phyloP scores from a whole-genome alignment of 2,113 vertebrate species.

The Chrysemys picta region DNA sequence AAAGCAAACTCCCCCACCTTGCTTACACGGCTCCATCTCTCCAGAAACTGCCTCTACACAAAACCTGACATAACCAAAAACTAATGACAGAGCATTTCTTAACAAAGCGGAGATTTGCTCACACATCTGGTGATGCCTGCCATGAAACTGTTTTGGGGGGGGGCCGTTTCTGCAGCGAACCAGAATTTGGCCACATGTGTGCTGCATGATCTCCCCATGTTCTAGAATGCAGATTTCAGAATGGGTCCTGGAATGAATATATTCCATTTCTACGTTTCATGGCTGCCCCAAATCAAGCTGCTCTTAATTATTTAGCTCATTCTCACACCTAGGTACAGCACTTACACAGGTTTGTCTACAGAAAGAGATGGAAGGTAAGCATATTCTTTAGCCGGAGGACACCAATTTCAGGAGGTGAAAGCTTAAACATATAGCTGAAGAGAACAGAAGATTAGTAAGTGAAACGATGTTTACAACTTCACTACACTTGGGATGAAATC shows the following conservation, averaged over 20 bases:
- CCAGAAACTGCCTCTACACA: background rate
- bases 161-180: too few relatives aligned
- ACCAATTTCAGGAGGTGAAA: constrained; percentile 1
- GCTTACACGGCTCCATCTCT: background rate
- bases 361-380: background rate
- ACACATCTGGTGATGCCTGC: background rate
- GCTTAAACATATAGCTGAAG: background rate
- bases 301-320: background rate
- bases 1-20: background rate
- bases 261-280: background rate
- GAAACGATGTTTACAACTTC: constrained; percentile 10
- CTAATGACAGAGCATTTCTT: background rate
- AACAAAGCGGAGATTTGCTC: background rate
- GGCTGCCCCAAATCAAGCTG: background rate
- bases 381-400: background rate
- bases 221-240: background rate
- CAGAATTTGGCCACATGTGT: background rate
- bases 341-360: background rate
- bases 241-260: background rate
- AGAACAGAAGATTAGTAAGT: background rate
- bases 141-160: background rate
- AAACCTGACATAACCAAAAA: background rate
- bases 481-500: background rate
- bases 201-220: background rate
- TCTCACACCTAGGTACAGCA: background rate